A percentile compares a stretch with the other conserved stretches of the same genome.
Conservation (phyloP, 2,888 invertebrate genomes). For the Agapetus fuscipes region DNA sequence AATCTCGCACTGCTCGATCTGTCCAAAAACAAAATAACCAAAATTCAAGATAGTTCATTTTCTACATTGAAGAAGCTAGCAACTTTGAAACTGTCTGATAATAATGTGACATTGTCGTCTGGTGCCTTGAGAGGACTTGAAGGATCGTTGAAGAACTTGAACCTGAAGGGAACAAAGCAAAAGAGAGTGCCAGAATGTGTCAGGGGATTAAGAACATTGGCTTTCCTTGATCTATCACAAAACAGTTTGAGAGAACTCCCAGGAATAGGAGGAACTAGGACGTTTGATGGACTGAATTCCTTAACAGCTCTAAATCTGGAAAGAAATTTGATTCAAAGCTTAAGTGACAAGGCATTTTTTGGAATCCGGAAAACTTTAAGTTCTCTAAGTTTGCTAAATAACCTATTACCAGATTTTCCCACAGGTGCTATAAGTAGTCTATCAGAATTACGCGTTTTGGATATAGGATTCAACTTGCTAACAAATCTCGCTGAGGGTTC, state of each 20-base stretch:
- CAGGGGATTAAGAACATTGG: conserved; percentile 64
- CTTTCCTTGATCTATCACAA: conserved; percentile 83
- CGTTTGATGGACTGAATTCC: conserved; percentile 70
- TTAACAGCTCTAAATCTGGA: conserved; percentile 83
- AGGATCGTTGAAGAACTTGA: conserved; percentile 73
- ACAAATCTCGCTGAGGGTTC: conserved; percentile 72
- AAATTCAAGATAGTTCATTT: conserved; percentile 69
- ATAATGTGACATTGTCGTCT: conserved; percentile 64
- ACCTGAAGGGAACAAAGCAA: conserved; percentile 79
- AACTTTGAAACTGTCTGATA: conserved; percentile 79
- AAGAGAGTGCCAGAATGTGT: conserved; percentile 72
- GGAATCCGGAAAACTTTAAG: conserved; percentile 76
- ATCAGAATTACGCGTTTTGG: conserved; percentile 74
- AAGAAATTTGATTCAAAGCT: conserved; percentile 71
- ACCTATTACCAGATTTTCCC: conserved; percentile 80
- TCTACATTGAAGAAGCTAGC: conserved; percentile 60
- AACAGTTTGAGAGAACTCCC: conserved; percentile 78
- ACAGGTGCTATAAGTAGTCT: conserved; percentile 67
- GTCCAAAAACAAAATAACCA: conserved; percentile 68
- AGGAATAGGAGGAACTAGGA: conserved; percentile 53
- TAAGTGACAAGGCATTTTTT: conserved; percentile 65
- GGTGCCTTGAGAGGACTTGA: conserved; percentile 73
- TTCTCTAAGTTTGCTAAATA: conserved; percentile 81
- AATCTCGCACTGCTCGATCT: conserved; percentile 74
- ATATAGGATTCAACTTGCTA: conserved; percentile 85